A percentile compares a stretch with the other conserved stretches of the same genome.
phyloP scores from a whole-genome alignment of 2,113 vertebrate species.

The Planiliza haematocheilus region DNA sequence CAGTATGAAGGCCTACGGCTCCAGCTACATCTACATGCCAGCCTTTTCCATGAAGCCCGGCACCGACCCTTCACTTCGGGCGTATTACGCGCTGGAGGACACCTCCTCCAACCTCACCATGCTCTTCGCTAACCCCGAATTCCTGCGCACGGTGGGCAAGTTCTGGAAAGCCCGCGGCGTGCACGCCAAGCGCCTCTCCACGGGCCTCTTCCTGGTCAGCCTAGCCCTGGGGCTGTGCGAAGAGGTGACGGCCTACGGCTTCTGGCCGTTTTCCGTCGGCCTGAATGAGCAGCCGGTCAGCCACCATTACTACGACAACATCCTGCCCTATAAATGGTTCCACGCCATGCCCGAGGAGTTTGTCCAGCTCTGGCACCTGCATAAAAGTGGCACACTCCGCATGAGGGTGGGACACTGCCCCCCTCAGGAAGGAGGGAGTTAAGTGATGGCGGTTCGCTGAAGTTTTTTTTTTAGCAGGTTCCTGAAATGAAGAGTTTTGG shows the following conservation, averaged over 20 bases:
- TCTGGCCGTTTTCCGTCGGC: slow-evolving; percentile 94
- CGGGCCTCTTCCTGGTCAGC: slow-evolving; percentile 94
- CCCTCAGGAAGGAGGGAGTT: slow-evolving; percentile 40
- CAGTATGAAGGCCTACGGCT: slow-evolving; percentile 91
- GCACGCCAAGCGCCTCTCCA: slow-evolving; percentile 93
- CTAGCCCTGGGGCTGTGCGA: slow-evolving; percentile 93
- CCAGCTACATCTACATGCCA: slow-evolving; percentile 96
- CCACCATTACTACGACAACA: slow-evolving; percentile 98
- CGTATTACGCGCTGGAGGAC: slow-evolving; percentile 90
- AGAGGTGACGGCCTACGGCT: slow-evolving; percentile 94
- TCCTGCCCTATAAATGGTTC: slow-evolving; percentile 90
- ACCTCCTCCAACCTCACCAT: slow-evolving; percentile 90
- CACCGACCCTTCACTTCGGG: slow-evolving; percentile 91
- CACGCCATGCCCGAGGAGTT: slow-evolving; percentile 99
- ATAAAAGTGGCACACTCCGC: slow-evolving; percentile 90
- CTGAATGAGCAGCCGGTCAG: slow-evolving; percentile 88
- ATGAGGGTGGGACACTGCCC: slow-evolving; percentile 89
- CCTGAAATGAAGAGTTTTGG: background rate
- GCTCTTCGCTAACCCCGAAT: slow-evolving; percentile 96
- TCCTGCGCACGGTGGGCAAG: slow-evolving; percentile 89
- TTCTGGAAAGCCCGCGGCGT: slow-evolving; percentile 94
- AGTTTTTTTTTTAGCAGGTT: background rate
- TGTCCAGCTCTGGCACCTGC: slow-evolving; percentile 95
- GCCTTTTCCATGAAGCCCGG: slow-evolving; percentile 95
- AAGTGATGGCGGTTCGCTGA: background rate